Evolutionary conservation across 1,140 invertebrate genomes (phyloP), one percentile per base, ranked within the genome.

Genomic region (Aphis gossypii): DNA sequence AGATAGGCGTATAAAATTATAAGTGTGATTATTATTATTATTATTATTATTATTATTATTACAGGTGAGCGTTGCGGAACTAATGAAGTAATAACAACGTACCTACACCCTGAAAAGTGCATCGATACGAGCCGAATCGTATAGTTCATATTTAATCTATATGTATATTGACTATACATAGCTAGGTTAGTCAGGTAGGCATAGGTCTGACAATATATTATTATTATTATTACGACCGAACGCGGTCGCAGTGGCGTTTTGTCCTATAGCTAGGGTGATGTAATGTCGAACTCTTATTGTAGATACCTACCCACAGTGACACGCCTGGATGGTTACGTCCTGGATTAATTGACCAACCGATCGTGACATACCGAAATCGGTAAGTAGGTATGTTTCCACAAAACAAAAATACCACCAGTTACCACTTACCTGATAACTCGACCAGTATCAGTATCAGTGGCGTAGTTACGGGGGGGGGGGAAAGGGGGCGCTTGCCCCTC

Each of bases 341-440:
- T 89, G 88, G 51, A 56, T 89, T 89, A 56, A 41, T 89, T 89
- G 88, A 89, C 88, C 51, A 41, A 35, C 51, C 88, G 88, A 89
- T 89, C 88, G 88, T 89, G 88, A 89, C 88, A 56, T 38, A 54
- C 88, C 35, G 48, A 56, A 89, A 89, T 89, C 48, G 51, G 23
- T 89, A 35, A 46, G 21, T 48, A 54, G 8, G 8, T n/a, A n/a
- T n/a, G 18, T 87, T 30, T 48, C 30, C 30, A 46, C 84, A 14
- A 46, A 87, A 88, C 18, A 11, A 88, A 76, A n/a, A 76, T 5
- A 76, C 14, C 60, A 76, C 60, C 14, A 76, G 14, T 18, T 35
- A n/a, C 60, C 60, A 76, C 14, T 76, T 30, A n/a, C 30, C 30
- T 6, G 30, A 18, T 76, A 76, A 60, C 30, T n/a, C n/a, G 14